Evolutionary conservation across 2,113 vertebrate genomes (phyloP), one percentile per base, ranked within the genome.

Genomic region (Orcinus orca): DNA sequence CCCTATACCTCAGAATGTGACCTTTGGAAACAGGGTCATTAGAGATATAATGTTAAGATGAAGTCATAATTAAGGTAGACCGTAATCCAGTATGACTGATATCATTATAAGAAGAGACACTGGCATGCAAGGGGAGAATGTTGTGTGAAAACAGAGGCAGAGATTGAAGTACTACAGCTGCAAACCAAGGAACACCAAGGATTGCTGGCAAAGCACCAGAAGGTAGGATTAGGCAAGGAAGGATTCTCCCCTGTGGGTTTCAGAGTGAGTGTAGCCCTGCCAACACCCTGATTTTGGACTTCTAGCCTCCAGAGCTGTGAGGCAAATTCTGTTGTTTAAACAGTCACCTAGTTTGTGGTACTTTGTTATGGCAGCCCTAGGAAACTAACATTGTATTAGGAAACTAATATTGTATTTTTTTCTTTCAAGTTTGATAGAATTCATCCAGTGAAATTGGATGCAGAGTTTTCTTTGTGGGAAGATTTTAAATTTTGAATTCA

Each of bases 381-480:
- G 44, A 50, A 50, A 33, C 3, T 6, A 77, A 77, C 50, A 76
- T 26, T 10, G 20, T 79, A n/a, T 11, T 84, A 80, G 76, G 8
- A 83, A 86, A 53, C 73, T 62, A 76, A 33, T 36, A 58, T 55
- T n/a, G 21, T 65, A 58, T 77, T 67, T 60, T 74, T 67, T 86
- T 77, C 77, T 86, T 96, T 93, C 41, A 94, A 89, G 17, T 92
- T 92, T 70, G 60, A n/a, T 92, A 60, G 70, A 84, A 91, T 91
- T 84, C 38, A 36, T 5, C 60, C 10, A 92, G 63, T 96, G 62
- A 93, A 86, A 90, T 12, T 71, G 63, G 50, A 29, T 92, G 9
- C 21, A 53, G 33, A 65, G 33, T 77, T 91, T 83, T 90, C 77
- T 71, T 82, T 63, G n/a, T 96, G 38, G 65, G 92, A 95, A 90